phyloP scores from a whole-genome alignment of 2,888 invertebrate genomes.

The Troides helena region DNA sequence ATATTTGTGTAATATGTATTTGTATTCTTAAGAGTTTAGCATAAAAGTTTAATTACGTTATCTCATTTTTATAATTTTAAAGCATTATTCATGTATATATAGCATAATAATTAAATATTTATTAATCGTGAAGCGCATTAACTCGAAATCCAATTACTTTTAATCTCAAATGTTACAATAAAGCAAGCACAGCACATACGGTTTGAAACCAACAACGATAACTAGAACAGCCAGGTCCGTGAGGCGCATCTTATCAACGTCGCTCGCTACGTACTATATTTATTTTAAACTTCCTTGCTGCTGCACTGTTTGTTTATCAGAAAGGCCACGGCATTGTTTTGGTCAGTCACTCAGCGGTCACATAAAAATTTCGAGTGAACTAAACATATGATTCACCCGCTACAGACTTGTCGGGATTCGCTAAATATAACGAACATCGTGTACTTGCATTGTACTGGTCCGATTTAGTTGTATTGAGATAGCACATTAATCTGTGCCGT shows the following conservation, averaged over 20 bases:
- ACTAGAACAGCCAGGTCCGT: conserved; percentile 9
- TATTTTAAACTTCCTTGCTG: conserved; percentile 17
- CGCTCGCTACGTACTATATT: conserved; percentile 12
- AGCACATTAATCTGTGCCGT: conserved; percentile 6
- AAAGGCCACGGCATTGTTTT: conserved; percentile 31
- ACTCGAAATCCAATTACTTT: background rate
- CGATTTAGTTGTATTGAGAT: background rate
- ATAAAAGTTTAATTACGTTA: too few relatives aligned
- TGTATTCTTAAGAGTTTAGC: too few relatives aligned
- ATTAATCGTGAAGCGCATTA: background rate
- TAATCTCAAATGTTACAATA: background rate
- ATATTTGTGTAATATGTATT: too few relatives aligned
- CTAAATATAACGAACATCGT: conserved; percentile 14
- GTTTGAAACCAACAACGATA: conserved; percentile 2
- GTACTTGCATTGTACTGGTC: background rate
- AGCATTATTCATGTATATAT: too few relatives aligned
- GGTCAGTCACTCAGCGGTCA: conserved; percentile 23
- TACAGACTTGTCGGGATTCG: background rate
- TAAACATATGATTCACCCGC: conserved; percentile 35
- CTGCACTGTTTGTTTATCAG: conserved; percentile 30
- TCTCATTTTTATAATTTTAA: too few relatives aligned
- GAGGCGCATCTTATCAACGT: conserved; percentile 17
- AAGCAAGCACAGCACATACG: background rate
- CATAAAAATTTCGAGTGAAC: conserved; percentile 31
- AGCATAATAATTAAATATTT: too few relatives aligned